Percentiles rank a stretch among this genome's conserved stretches.
Conservation (phyloP, 2,113 vertebrate species). For the Thermophis baileyi region DNA sequence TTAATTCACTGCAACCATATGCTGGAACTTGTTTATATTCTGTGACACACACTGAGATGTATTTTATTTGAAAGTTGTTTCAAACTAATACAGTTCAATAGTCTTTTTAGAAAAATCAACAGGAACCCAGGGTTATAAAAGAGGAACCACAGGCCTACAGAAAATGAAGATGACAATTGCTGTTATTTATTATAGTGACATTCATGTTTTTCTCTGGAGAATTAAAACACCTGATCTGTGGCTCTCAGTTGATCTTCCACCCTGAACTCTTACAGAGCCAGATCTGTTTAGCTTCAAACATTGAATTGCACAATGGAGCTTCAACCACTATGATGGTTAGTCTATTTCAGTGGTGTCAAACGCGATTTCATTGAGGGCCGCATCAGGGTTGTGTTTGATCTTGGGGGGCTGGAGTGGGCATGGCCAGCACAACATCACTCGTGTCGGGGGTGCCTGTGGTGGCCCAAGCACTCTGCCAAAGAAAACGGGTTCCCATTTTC, state of each 20-base stretch:
- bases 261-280: background rate
- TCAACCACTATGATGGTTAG: background rate
- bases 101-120: constrained; percentile 36
- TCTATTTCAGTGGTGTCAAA: background rate
- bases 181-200: background rate
- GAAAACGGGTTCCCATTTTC: too few species aligned
- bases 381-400: too few species aligned
- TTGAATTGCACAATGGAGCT: background rate
- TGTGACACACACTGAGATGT: constrained; percentile 13
- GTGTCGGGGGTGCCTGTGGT: too few species aligned
- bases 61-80: constrained; percentile 37
- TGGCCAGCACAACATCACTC: too few species aligned
- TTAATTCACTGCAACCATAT: constrained; percentile 35
- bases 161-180: constrained; percentile 13
- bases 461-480: too few species aligned
- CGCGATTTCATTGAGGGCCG: too few species aligned
- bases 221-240: background rate
- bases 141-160: constrained; percentile 15
- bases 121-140: constrained; percentile 25
- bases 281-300: background rate
- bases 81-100: constrained; percentile 19
- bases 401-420: too few species aligned
- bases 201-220: background rate
- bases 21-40: constrained; percentile 38
- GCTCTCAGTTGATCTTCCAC: background rate